Percentiles rank a stretch among this genome's conserved stretches.
Conservation (phyloP, 1,140 invertebrate genomes). For the Cyphomyrmex costatus region DNA sequence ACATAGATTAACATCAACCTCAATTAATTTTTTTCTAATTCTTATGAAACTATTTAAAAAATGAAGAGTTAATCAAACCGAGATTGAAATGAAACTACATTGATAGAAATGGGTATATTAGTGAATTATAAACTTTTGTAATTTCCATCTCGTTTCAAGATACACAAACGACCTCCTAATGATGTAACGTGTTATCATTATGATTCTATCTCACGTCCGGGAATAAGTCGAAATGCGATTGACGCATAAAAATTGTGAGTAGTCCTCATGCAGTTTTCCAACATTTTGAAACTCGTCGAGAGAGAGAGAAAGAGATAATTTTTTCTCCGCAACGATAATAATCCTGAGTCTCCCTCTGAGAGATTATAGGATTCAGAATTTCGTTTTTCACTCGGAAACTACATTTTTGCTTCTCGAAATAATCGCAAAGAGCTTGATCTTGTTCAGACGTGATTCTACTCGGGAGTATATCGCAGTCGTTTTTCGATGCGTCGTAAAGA, state of each 20-base stretch:
- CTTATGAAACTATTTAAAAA: no score
- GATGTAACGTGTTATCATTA: no score
- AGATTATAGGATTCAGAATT: not conserved
- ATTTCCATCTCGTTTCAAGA: no score
- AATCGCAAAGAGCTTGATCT: not conserved
- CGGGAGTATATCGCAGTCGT: not conserved
- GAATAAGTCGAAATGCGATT: not conserved
- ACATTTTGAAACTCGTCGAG: not conserved
- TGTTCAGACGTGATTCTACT: not conserved
- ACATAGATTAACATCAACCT: no score
- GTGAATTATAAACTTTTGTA: no score
- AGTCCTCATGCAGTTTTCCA: not conserved
- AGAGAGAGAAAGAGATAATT: not conserved
- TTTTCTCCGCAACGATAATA: not conserved
- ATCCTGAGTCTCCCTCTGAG: not conserved
- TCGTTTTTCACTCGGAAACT: not conserved
- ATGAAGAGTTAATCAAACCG: no score
- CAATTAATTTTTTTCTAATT: no score
- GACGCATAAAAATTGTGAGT: not conserved
- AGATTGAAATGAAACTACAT: no score
- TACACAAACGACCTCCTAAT: no score
- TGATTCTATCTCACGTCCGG: no score
- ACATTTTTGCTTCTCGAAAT: not conserved
- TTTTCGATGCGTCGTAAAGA: constrained; percentile 10
- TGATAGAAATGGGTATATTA: no score